Percentiles rank a stretch among this genome's conserved stretches.
Conservation (phyloP, 2,888 invertebrate genomes). For the Dinocampus coccinellae region DNA sequence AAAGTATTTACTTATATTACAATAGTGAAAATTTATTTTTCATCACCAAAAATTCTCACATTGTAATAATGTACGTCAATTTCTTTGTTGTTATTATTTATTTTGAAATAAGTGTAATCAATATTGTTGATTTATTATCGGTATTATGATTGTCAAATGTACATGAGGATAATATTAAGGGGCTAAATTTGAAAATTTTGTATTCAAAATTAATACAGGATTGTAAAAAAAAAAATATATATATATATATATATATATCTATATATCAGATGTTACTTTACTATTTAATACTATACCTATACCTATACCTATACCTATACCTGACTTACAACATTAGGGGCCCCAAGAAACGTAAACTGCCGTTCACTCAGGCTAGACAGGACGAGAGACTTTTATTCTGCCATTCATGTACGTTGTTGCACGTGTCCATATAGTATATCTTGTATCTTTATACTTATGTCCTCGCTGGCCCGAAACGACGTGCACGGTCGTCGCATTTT, state of each 20-base stretch:
- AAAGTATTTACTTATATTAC: background rate
- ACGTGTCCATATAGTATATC: slow-evolving; percentile 3
- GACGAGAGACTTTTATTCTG: background rate
- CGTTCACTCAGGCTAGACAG: background rate
- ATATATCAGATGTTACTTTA: no score
- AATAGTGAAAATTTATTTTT: background rate
- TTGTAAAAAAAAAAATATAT: background rate
- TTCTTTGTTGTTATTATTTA: background rate
- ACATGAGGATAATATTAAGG: no score
- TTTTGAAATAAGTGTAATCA: background rate
- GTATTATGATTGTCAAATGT: background rate
- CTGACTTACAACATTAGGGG: background rate
- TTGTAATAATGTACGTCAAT: background rate
- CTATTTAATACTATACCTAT: no score
- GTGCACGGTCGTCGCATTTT: slow-evolving; percentile 9
- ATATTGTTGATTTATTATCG: background rate
- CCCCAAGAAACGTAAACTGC: background rate
- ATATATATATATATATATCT: no score
- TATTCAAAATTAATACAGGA: background rate
- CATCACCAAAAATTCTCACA: background rate
- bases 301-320: background rate
- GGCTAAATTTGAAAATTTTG: background rate
- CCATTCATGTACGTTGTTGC: slow-evolving; percentile 11
- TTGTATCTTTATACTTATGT: slow-evolving; percentile 17
- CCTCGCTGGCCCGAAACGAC: slow-evolving; percentile 16